phyloP scores from a whole-genome alignment of 2,113 vertebrate species.

The Rattus norvegicus region GRCr8 NC_086023.1:17178501-17179000 shows the following conservation, averaged over 20 bases:
- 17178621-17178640: background rate
- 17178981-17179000: background rate
- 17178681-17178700: background rate
- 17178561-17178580: background rate
- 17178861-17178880: background rate
- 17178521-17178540: background rate
- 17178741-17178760: background rate
- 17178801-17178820: background rate
- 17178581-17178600: background rate
- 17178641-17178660: background rate
- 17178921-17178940: background rate
- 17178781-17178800: background rate
- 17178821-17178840: background rate
- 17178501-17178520: background rate
- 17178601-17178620: background rate
- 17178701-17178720: background rate
- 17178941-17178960: background rate
- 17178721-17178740: background rate
- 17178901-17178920: background rate
- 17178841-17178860: background rate
- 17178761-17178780: background rate
- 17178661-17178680: background rate
- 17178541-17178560: background rate
- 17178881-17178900: background rate
- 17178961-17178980: background rate